phyloP scores from a whole-genome alignment of 2,113 vertebrate genomes.

The Tylochromis polylepis region DNA sequence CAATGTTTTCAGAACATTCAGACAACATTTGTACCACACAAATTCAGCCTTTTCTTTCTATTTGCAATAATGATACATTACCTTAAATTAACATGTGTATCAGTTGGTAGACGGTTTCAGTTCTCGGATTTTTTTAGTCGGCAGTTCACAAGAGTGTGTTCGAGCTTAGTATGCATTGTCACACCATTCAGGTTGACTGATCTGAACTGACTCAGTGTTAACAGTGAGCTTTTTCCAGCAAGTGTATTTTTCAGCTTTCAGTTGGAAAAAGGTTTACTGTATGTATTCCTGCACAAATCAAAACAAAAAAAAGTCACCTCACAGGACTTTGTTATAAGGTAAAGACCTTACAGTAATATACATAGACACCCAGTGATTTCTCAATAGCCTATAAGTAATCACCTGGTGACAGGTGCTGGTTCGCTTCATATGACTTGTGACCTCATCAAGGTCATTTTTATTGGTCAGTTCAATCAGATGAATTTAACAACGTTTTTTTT shows the following conservation, averaged over 20 bases:
- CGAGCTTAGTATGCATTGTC: not conserved
- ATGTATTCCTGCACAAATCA: not conserved
- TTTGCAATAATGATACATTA: not conserved
- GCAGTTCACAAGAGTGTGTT: not conserved
- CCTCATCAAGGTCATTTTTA: not conserved
- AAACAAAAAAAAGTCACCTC: not conserved
- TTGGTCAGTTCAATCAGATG: not conserved
- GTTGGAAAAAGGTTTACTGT: not conserved
- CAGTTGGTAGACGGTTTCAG: not conserved
- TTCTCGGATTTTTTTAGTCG: not conserved
- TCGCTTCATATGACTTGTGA: not conserved
- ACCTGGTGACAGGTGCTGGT: not conserved
- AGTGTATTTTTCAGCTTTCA: not conserved
- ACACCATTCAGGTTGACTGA: not conserved
- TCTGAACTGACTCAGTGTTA: not conserved
- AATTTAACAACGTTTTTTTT: not conserved
- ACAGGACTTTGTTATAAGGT: not conserved
- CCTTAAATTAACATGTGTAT: not conserved
- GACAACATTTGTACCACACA: not conserved
- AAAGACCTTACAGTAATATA: not conserved
- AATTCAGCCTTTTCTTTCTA: not conserved
- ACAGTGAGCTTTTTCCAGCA: not conserved
- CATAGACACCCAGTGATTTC: not conserved
- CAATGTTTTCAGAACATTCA: not conserved
- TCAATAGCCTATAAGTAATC: not conserved